Percentiles rank a stretch among this genome's conserved stretches.
Conservation (phyloP, 1,140 invertebrate species). For the Procambarus virginalis region DNA sequence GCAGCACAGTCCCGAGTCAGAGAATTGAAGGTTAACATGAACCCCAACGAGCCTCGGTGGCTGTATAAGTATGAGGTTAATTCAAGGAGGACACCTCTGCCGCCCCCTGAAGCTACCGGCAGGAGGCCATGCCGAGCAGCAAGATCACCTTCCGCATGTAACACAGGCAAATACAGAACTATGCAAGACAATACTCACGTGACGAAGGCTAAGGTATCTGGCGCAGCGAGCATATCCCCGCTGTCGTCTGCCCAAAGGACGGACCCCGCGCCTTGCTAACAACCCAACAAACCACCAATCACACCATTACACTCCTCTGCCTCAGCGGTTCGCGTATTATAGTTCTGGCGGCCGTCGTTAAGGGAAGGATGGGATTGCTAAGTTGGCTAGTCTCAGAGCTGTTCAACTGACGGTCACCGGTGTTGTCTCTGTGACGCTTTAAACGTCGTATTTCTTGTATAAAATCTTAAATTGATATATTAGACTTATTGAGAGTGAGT, state of each 20-base stretch:
- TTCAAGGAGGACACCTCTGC: too few species aligned
- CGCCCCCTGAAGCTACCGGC: too few species aligned
- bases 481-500: too few species aligned
- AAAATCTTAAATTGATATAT: too few species aligned
- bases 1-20: too few species aligned
- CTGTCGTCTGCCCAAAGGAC: not conserved
- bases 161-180: too few species aligned
- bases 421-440: not conserved
- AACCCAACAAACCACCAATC: constrained; percentile 7
- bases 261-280: constrained; percentile 25
- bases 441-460: too few species aligned
- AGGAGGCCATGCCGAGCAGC: too few species aligned
- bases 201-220: constrained; percentile 4
- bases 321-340: not conserved
- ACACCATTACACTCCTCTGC: not conserved
- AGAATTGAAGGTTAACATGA: too few species aligned
- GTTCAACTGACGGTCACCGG: not conserved
- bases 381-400: not conserved
- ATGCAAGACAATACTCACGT: constrained; percentile 14
- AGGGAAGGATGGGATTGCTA: not conserved
- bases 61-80: too few species aligned
- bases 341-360: not conserved
- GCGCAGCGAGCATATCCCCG: constrained; percentile 17
- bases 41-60: too few species aligned
- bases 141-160: too few species aligned